Conservation (phyloP, 2,797 vertebrate species). For the Schizothorax lantsangensis region DNA sequence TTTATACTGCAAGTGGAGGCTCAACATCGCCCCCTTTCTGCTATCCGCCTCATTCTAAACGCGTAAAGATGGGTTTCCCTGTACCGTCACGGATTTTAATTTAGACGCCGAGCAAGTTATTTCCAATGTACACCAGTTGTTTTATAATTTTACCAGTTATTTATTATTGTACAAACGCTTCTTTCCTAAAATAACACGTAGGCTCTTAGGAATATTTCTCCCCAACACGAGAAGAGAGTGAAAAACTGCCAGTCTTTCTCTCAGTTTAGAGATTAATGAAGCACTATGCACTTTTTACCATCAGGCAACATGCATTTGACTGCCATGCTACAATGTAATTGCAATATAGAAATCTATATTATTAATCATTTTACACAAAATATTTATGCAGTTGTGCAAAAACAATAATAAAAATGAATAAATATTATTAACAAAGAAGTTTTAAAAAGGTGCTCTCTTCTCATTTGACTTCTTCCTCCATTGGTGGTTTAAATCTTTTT, state of each 20-base stretch:
- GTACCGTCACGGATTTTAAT: not conserved
- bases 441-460: not conserved
- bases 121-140: not conserved
- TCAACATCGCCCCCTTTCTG: conserved; percentile 12
- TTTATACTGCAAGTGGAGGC: not conserved
- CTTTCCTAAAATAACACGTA: not conserved
- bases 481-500: not conserved
- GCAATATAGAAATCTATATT: not conserved
- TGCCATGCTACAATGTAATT: not conserved
- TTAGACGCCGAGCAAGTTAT: not conserved
- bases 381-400: not conserved
- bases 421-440: not conserved
- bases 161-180: not conserved
- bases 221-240: not conserved
- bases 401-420: not conserved
- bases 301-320: not conserved
- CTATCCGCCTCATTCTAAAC: not conserved
- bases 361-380: not conserved
- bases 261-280: not conserved
- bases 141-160: not conserved
- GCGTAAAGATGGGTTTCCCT: no score
- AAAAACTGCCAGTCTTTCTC: not conserved
- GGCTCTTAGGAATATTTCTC: not conserved
- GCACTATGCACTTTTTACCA: not conserved
- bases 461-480: not conserved